Conservation (phyloP, 2,888 invertebrate genomes). For the Dolomedes plantarius region DNA sequence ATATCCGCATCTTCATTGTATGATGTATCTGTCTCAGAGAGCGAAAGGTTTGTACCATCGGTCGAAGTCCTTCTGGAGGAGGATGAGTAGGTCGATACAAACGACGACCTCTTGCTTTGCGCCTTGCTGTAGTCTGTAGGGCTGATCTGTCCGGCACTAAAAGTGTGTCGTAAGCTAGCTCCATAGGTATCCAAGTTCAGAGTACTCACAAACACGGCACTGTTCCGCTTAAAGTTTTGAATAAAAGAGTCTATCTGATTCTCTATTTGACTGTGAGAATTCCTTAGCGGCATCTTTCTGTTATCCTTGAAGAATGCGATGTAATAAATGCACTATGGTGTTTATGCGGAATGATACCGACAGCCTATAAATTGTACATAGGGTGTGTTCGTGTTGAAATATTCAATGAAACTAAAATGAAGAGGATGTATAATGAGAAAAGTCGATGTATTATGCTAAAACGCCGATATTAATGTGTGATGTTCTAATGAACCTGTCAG, state of each 20-base stretch:
- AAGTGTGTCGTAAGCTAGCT: conserved; percentile 58
- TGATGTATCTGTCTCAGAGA: conserved; percentile 33
- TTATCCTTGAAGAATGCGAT: no score
- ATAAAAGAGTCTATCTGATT: conserved; percentile 70
- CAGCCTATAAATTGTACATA: no score
- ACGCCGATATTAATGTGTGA: no score
- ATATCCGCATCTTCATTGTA: conserved; percentile 59
- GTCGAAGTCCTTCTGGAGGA: conserved; percentile 55
- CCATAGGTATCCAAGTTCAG: conserved; percentile 66
- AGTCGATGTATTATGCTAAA: no score
- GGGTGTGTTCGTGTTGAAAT: no score
- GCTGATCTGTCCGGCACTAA: conserved; percentile 60
- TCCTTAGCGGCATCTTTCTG: conserved; percentile 54
- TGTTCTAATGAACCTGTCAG: no score
- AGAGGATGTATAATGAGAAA: no score
- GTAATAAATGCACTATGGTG: no score
- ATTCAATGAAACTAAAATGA: no score
- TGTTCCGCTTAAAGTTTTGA: conserved; percentile 67
- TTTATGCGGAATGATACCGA: no score
- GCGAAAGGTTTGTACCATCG: conserved; percentile 47
- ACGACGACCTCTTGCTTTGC: conserved; percentile 45
- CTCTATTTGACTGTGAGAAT: conserved; percentile 70
- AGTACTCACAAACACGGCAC: conserved; percentile 66
- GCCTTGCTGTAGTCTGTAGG: conserved; percentile 21
- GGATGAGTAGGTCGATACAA: conserved; percentile 43